phyloP scores from a whole-genome alignment of 2,797 vertebrate genomes.

The Ptychadena robeensis region DNA sequence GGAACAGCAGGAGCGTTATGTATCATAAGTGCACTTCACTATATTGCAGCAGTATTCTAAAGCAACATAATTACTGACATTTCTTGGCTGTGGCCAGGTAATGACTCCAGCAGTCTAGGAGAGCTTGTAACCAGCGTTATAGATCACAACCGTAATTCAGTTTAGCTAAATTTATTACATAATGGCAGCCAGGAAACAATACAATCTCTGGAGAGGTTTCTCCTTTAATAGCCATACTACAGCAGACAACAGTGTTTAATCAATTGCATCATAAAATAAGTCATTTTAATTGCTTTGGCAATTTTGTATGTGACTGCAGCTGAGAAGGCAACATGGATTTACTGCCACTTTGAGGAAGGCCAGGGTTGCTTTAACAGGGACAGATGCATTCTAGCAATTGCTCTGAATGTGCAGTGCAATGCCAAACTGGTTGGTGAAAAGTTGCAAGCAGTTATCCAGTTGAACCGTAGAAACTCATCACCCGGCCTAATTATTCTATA shows the following conservation, averaged over 20 bases:
- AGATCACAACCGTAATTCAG: constrained; percentile 40
- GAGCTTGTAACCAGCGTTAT: constrained; percentile 47
- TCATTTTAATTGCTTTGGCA: constrained; percentile 48
- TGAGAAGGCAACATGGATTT: constrained; percentile 35
- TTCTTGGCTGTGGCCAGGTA: constrained; percentile 30
- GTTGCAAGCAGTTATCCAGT: background rate
- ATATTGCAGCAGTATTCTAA: constrained; percentile 26
- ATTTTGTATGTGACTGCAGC: constrained; percentile 44
- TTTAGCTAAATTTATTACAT: constrained; percentile 43
- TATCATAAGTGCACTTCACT: constrained; percentile 3
- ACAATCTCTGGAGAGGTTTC: constrained; percentile 42
- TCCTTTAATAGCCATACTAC: constrained; percentile 40
- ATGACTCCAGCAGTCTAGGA: constrained; percentile 32
- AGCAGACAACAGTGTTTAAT: constrained; percentile 31
- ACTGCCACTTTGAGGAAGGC: constrained; percentile 16
- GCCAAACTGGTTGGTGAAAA: background rate
- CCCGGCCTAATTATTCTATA: no score
- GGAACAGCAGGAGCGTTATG: background rate
- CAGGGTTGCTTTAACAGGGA: background rate
- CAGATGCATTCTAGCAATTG: constrained; percentile 10
- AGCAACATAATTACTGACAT: constrained; percentile 42
- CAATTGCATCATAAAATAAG: constrained; percentile 41
- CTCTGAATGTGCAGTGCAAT: background rate
- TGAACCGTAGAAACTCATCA: background rate
- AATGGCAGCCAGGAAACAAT: constrained; percentile 45